A percentile compares a stretch with the other conserved stretches of the same genome.
These are phyloP conservation scores for Bembecia ichneumoniformis DNA, from an alignment of 2,888 invertebrate genomes.

Conservation along the genomic window DNA sequence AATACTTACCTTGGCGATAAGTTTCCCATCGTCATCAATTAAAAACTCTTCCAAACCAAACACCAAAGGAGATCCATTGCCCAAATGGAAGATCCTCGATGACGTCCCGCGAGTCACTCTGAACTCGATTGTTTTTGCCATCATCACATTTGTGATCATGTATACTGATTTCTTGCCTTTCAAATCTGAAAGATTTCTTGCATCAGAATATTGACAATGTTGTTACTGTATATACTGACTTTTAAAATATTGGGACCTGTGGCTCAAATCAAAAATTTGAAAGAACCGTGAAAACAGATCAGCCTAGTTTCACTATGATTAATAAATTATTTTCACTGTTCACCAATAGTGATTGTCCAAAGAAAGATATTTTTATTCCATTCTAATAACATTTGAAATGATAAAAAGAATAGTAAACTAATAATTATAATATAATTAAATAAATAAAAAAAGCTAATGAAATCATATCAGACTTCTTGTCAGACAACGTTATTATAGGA, in stretches of 20 bases:
- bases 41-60: constrained; percentile 60
- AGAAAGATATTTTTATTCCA: too few species aligned
- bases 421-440: too few species aligned
- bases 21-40: constrained; percentile 58
- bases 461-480: too few species aligned
- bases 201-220: background rate
- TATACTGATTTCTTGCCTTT: constrained; percentile 62
- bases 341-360: too few species aligned
- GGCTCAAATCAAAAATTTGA: too few species aligned
- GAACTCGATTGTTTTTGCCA: constrained; percentile 68
- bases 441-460: too few species aligned
- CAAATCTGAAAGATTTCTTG: constrained; percentile 35
- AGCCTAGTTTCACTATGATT: too few species aligned
- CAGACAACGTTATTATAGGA: too few species aligned
- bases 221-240: background rate
- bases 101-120: constrained; percentile 59
- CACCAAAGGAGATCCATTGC: constrained; percentile 60
- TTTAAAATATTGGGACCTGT: background rate
- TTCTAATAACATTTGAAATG: too few species aligned
- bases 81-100: constrained; percentile 67
- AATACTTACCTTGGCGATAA: constrained; percentile 51
- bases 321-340: too few species aligned
- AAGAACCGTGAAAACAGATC: too few species aligned
- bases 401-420: too few species aligned
- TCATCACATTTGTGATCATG: constrained; percentile 63